These are phyloP conservation scores for Sicus ferrugineus DNA, from an alignment of 2,888 invertebrate species.

Conservation along the genomic window DNA sequence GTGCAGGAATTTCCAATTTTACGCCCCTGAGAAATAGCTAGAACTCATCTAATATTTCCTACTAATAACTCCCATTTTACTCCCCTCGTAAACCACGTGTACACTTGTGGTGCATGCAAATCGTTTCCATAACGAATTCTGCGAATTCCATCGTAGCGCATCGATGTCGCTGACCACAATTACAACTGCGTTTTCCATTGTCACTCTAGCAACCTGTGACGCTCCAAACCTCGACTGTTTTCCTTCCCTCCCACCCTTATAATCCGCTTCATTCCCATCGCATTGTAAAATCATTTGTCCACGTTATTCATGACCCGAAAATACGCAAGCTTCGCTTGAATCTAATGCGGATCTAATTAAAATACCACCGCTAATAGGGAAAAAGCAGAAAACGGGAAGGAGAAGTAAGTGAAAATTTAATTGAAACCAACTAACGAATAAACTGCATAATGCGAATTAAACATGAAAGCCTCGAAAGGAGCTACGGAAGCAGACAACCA, in stretches of 20 bases:
- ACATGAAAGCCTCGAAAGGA: too few species aligned
- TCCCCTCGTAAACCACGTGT: too few species aligned
- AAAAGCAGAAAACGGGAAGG: not conserved
- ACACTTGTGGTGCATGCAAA: not conserved
- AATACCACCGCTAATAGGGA: not conserved
- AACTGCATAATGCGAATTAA: too few species aligned
- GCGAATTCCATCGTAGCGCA: not conserved
- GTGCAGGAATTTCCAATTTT: too few species aligned
- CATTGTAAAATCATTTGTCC: not conserved
- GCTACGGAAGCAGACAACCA: too few species aligned
- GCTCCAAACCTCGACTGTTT: not conserved
- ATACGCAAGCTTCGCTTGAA: not conserved
- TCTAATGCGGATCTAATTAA: not conserved
- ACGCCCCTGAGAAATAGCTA: too few species aligned
- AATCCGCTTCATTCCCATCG: not conserved
- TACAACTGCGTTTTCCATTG: not conserved
- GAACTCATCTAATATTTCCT: too few species aligned
- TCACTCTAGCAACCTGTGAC: not conserved
- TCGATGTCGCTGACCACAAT: not conserved
- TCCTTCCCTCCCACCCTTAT: not conserved
- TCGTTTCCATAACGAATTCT: not conserved
- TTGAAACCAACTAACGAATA: too few species aligned
- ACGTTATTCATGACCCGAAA: not conserved
- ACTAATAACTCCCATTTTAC: too few species aligned
- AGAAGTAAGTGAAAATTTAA: too few species aligned